These are phyloP conservation scores for Leptinotarsa juncta DNA, from an alignment of 2,888 invertebrate species.

Conservation along the genomic window DNA sequence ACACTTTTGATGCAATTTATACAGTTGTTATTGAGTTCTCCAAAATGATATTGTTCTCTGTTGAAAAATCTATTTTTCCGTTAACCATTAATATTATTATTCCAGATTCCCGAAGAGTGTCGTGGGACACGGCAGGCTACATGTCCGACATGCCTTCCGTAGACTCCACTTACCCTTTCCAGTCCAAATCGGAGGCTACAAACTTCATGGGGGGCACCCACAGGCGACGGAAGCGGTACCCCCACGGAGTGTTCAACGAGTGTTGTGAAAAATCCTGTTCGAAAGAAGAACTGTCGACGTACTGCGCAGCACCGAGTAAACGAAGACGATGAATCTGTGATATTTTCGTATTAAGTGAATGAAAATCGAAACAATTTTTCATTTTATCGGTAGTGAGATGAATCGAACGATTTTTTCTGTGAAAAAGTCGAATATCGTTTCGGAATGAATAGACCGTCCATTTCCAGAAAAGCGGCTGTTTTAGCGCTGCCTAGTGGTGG, in stretches of 20 bases:
- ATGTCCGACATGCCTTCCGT: constrained; percentile 48
- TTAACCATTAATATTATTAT: constrained; percentile 11
- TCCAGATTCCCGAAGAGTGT: constrained; percentile 43
- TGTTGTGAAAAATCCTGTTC: constrained; percentile 61
- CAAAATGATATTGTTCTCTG: too few species aligned
- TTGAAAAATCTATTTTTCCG: too few species aligned
- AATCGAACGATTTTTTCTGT: constrained; percentile 1
- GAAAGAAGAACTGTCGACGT: constrained; percentile 56
- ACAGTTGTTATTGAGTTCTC: too few species aligned
- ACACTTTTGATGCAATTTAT: too few species aligned
- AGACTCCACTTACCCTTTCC: constrained; percentile 48
- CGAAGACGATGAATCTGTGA: constrained; percentile 35
- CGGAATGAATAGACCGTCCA: constrained; percentile 1
- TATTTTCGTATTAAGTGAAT: constrained; percentile 19
- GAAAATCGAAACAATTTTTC: constrained; percentile 7
- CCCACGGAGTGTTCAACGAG: constrained; percentile 60
- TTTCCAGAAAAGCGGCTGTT: background rate
- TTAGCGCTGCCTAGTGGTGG: background rate
- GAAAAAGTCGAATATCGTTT: background rate
- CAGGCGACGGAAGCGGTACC: constrained; percentile 49
- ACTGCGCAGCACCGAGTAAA: constrained; percentile 51
- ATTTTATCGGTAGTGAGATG: constrained; percentile 3
- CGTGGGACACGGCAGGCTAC: constrained; percentile 56
- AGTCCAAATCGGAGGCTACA: constrained; percentile 49
- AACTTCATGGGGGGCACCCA: constrained; percentile 45